phyloP scores from a whole-genome alignment of 1,140 invertebrate species.

The Drosophila carrolli region DNA sequence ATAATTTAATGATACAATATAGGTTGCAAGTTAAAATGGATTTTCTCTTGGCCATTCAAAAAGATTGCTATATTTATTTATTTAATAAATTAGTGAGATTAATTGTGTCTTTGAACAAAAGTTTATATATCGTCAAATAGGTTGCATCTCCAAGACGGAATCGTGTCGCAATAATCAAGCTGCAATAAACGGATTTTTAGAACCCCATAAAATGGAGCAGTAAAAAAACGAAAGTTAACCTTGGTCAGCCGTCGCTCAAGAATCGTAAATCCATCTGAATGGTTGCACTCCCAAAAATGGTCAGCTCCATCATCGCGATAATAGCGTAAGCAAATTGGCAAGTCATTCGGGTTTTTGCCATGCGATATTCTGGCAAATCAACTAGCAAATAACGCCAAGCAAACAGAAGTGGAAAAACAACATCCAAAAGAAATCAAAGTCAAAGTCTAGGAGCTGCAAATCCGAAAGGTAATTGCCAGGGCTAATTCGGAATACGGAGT shows the following conservation, averaged over 20 bases:
- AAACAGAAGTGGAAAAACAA: conserved; percentile 20
- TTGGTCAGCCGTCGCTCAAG: not conserved
- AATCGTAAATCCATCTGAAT: conserved; percentile 25
- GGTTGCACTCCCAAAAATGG: conserved; percentile 42
- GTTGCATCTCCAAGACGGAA: conserved; percentile 12
- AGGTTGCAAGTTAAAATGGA: too few relatives aligned
- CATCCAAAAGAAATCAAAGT: conserved; percentile 34
- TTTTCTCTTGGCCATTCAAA: not conserved
- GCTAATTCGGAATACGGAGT: conserved; percentile 49
- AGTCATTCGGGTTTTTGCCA: conserved; percentile 57
- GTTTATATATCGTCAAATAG: conserved; percentile 4
- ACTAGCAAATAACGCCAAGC: conserved; percentile 38
- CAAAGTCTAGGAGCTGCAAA: conserved; percentile 63
- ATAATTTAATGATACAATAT: not conserved
- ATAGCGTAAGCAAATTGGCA: conserved; percentile 44
- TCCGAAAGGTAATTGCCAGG: conserved; percentile 67
- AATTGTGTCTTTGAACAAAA: not conserved
- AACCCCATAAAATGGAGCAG: conserved; percentile 28
- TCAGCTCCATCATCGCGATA: conserved; percentile 33
- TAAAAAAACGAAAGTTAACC: conserved; percentile 36
- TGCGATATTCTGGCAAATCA: conserved; percentile 44
- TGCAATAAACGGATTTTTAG: conserved; percentile 41
- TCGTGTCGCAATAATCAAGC: conserved; percentile 13
- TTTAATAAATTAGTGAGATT: not conserved
- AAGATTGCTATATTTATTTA: not conserved